Evolutionary conservation across 1,140 invertebrate species (phyloP), one percentile per base, ranked within the genome.

Genomic region (Harpegnathos saltator): DNA sequence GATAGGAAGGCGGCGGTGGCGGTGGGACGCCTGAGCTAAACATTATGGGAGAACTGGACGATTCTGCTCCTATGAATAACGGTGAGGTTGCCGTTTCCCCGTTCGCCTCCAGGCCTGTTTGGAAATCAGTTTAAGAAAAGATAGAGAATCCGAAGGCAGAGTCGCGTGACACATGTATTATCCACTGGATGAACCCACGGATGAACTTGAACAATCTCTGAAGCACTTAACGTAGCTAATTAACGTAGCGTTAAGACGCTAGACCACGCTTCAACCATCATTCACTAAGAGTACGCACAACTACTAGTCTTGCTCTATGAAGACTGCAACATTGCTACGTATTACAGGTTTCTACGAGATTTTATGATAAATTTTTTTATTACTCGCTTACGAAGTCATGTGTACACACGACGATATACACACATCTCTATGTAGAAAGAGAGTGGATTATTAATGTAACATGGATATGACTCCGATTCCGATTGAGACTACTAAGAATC

Each of bases 31-130:
- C 92, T 1, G 93, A 93, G 56, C 85, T 89, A 89, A 94, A 94
- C 85, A 94, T 94, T 87, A 95, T 90, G 5, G 95, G 95, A 5
- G 95, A 95, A 77, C 90, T 94, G 56, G 95, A 95, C 24, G 94
- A 92, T 22, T 93, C 93, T 91, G 94, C 90, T 93, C 94, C 87
- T 91, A 93, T 91, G 82, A 94, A 93, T 68, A 95, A 87, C 77
- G 93, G 91, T 26, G 95, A 94, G 82, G 95, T 94, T 80, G 94
- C 93, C 54, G 94, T 92, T 68, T 94, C 93, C 66, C 93, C 93
- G 90, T 93, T 95, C 90, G 91, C 85, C 75, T 93, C 92, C 89
- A 91, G 81, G 88, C 92, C 95, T 95, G 90, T 95, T 94, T 81
- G 65, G 85, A 84, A 91, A 93, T 90, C 50, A 91, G 29, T 86